Base-by-base conservation (phyloP, 2,113 vertebrate species). In the Scartelaos histophorus region DNA sequence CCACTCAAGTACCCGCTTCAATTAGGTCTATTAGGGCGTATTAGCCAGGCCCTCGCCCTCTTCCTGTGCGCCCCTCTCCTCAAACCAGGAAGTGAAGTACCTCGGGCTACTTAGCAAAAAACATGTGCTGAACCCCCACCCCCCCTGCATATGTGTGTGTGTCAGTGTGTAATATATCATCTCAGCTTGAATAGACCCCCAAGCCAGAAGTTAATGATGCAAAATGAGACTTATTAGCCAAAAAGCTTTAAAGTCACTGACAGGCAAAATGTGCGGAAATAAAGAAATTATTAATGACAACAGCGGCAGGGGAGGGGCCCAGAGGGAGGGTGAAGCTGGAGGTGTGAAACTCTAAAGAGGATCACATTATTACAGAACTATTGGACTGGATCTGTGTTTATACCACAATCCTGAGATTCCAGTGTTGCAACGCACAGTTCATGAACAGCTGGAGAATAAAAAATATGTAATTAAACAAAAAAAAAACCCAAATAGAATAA, bases 211-310 rank as follows among this genome's bases (percentile, higher is more conserved):
- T 92, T 94, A 94, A 93, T 94, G 92, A 93, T 91, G 89, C 91
- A 87, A 93, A 94, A 93, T 93, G 87, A 93, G 90, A 90, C 87
- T 92, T 92, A 93, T 94, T 94, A 93, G 91, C 82, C 81, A 83
- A 91, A 91, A 89, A 83, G 73, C 88, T 88, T 93, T 90, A 91
- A 90, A 90, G 85, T 90, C 83, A 90, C 71, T 92, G 91, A 93
- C 90, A 94, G 88, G 90, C 73, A 62, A 89, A 61, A 87, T 25
- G 71, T 62, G 46, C 54, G 75, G 74, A 81, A 81, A 88, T 82
- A 79, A 81, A 87, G 82, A 82, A 87, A 84, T 88, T 83, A 80
- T 87, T 86, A 70, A 87, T 84, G 87, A 82, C 83, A 78, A 58
- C n/a, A 0, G 74, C 78, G 84, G 67, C 61, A 25, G 56, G 56